Percentiles rank a stretch among this genome's conserved stretches.
These are phyloP conservation scores for Heterotis niloticus DNA, from an alignment of 2,113 vertebrate species.

Conservation along the genomic window DNA sequence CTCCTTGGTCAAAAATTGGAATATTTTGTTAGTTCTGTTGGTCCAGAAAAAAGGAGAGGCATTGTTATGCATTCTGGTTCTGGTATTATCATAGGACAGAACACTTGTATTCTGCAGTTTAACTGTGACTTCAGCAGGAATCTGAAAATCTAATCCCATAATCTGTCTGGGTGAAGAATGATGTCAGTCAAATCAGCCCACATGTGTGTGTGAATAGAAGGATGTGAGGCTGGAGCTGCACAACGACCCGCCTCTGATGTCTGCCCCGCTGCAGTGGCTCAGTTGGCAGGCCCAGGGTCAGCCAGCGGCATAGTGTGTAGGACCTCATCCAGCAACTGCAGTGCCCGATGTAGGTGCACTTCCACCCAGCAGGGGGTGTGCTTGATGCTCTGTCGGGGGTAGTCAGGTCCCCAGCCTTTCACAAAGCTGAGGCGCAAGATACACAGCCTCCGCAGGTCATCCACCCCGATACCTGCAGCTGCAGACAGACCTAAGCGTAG, in stretches of 20 bases:
- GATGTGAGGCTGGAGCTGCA: not conserved
- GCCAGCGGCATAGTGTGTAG: conserved; percentile 68
- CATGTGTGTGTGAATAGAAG: not conserved
- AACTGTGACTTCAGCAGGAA: not conserved
- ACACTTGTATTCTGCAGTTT: not conserved
- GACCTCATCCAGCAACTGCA: conserved; percentile 75
- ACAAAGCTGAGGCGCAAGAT: conserved; percentile 73
- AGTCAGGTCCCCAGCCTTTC: conserved; percentile 78
- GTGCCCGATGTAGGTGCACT: conserved; percentile 70
- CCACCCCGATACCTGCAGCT: conserved; percentile 65
- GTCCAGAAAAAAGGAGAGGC: not conserved
- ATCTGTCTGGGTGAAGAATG: not conserved
- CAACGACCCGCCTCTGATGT: not conserved
- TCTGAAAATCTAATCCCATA: not conserved
- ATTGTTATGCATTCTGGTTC: not conserved
- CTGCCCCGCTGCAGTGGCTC: not conserved
- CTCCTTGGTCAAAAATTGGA: not conserved
- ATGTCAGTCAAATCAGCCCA: not conserved
- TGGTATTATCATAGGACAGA: no score
- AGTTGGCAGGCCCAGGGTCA: conserved; percentile 54
- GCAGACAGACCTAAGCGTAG: conserved; percentile 52
- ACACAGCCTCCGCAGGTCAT: conserved; percentile 67
- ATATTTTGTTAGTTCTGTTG: not conserved
- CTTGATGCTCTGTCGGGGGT: conserved; percentile 72
- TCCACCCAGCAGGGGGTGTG: conserved; percentile 78